Evolutionary conservation across 2,888 invertebrate species (phyloP), one percentile per base, ranked within the genome.

Genomic region (Hypena proboscidalis): DNA sequence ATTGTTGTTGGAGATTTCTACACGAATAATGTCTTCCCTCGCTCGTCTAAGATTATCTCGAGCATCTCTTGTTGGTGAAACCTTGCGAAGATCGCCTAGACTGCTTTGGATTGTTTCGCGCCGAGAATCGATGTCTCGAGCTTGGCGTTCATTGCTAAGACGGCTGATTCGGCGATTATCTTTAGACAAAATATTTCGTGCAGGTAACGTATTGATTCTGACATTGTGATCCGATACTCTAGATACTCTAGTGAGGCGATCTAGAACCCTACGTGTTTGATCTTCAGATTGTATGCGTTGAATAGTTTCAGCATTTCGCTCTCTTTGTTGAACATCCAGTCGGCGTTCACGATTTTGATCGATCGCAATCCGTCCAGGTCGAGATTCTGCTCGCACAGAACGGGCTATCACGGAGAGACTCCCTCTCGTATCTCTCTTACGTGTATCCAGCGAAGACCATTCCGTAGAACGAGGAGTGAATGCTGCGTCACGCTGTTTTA

Each of bases 401-500:
- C 45, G 43, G 17, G 27, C n/a, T 35, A 20, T 20, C 11, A 33
- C 31, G 31, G 44, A 36, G 20, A 36, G 30, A 17, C 3, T 27
- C 33, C 39, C 23, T 22, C 25, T 46, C 33, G 21, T 10, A 40
- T 23, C 36, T 20, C 46, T 46, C 13, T 31, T 41, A 10, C 26
- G 46, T 38, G 10, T 30, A 8, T 48, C 34, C 6, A 26, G 14
- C 19, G 37, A 26, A 8, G 37, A 37, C 21, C 35, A 48, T n/a
- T 58, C 63, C 8, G 34, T 41, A 2, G 43, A 46, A 21, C 26
- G 26, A 13, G 44, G 42, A 34, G 15, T 43, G 11, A 27, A 29
- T 31, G 41, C 33, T 32, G 48, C 36, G 37, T 48, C 37, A 10
- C 50, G 52, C 34, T 54, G 47, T 21, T 38, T 59, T 40, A 61